Percentiles rank a stretch among this genome's conserved stretches.
phyloP scores from a whole-genome alignment of 2,888 invertebrate genomes.

The Drosophila anomalata region DNA sequence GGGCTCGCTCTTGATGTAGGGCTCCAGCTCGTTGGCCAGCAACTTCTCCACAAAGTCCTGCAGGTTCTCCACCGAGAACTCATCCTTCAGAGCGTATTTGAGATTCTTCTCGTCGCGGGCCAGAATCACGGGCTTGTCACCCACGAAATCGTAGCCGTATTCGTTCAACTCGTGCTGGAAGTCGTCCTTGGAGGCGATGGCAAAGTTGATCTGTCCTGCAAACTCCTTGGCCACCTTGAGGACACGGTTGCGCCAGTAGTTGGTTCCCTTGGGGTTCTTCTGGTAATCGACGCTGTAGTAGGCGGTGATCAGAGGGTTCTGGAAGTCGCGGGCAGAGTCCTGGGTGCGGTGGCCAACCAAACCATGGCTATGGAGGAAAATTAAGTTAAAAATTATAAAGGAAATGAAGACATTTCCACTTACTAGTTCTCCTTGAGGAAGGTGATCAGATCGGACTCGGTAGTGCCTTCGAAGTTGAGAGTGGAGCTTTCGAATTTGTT shows the following conservation, averaged over 20 bases:
- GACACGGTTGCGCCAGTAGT: constrained; percentile 99
- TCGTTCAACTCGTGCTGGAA: constrained; percentile 97
- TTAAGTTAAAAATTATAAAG: not conserved
- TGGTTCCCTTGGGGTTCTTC: constrained; percentile 98
- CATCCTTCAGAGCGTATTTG: constrained; percentile 95
- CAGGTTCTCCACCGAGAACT: constrained; percentile 95
- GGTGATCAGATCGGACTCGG: constrained; percentile 88
- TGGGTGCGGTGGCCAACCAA: constrained; percentile 95
- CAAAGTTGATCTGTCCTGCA: constrained; percentile 89
- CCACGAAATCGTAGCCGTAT: constrained; percentile 94
- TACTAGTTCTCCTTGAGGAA: constrained; percentile 95
- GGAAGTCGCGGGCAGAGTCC: constrained; percentile 93
- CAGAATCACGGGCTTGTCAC: constrained; percentile 95
- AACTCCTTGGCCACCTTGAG: constrained; percentile 88
- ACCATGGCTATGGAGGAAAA: constrained; percentile 89
- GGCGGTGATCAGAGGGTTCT: constrained; percentile 94
- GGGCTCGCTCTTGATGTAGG: constrained; percentile 97
- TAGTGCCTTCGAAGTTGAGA: constrained; percentile 90
- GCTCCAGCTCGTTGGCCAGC: constrained; percentile 91
- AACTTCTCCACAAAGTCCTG: constrained; percentile 93
- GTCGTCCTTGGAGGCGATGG: constrained; percentile 95
- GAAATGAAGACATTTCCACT: constrained; percentile 71
- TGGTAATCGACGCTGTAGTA: constrained; percentile 98
- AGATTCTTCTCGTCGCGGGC: constrained; percentile 92
- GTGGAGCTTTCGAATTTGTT: constrained; percentile 96